Conservation (phyloP, 2,888 invertebrate genomes). For the Ophioninae sp. region DNA sequence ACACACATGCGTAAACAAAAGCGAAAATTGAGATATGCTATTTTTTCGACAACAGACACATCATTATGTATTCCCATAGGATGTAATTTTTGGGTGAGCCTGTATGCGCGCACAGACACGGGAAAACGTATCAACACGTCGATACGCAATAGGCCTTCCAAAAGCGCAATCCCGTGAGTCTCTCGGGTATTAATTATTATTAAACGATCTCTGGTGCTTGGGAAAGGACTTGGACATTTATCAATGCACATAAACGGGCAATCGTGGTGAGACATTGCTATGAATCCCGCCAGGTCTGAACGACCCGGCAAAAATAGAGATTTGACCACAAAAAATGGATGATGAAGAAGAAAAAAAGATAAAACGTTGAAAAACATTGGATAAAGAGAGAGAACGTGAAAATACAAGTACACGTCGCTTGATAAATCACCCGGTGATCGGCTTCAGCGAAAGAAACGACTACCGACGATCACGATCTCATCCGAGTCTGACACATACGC, state of each 20-base stretch:
- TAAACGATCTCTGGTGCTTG: conserved; percentile 39
- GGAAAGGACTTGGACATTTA: conserved; percentile 33
- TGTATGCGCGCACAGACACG: too few species aligned
- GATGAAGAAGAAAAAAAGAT: neutral
- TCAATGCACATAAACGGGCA: neutral
- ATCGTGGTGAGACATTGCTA: neutral
- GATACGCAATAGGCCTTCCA: neutral
- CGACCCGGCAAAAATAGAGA: neutral
- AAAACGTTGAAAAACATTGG: conserved; percentile 5
- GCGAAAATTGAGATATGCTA: too few species aligned
- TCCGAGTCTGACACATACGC: conserved; percentile 33
- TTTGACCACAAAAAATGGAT: neutral
- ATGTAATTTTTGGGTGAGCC: too few species aligned
- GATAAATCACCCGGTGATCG: conserved; percentile 60
- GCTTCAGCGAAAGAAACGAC: conserved; percentile 30
- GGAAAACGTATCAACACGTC: neutral
- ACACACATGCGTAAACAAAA: too few species aligned
- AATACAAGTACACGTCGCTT: conserved; percentile 47
- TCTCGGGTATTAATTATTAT: conserved; percentile 61
- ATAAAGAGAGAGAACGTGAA: neutral
- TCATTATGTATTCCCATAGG: too few species aligned
- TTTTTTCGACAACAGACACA: too few species aligned
- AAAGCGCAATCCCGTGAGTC: conserved; percentile 39
- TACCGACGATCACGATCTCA: conserved; percentile 44
- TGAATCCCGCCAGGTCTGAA: neutral